Evolutionary conservation across 2,888 invertebrate species (phyloP), one percentile per base, ranked within the genome.

Genomic region (Seira sanloemensis): DNA sequence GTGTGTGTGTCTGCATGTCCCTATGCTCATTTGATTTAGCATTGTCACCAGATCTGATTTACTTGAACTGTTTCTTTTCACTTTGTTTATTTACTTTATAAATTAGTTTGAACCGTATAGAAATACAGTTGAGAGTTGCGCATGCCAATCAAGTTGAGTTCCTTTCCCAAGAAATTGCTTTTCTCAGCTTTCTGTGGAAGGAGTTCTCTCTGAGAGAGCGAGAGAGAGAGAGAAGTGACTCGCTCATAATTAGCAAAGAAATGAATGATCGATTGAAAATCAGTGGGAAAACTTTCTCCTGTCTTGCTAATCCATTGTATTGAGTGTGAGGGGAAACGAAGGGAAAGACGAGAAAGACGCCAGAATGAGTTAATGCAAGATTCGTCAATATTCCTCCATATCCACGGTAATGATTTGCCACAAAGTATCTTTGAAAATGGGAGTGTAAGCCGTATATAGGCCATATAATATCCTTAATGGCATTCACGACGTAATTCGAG

Each of bases 181-280:
- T 50, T 12, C n/a, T n/a, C 2, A 50, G 50, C 16, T 12, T 50
- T n/a, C n/a, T n/a, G n/a, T n/a, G n/a, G 5, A 16, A 50, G 50
- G 16, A 50, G n/a, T 37, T n/a, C n/a, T n/a, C n/a, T n/a, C 4
- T 37, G 12, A 12, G 37, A 50, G 50, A 2, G 16, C n/a, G 50
- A 69, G 25, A 25, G 9, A 62, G 23, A 18, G 65, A 19, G 26
- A 24, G 18, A 18, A 50, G 26, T 23, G 73, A 77, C 54, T 73
- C 73, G 27, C 65, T 73, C 27, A 69, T 74, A 84, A 84, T 84
- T 84, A 84, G 78, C 78, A 84, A 50, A 78, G 74, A 74, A 84
- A 84, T 78, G 79, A 23, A 66, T 79, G 83, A 79, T 84, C 78
- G 75, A 79, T 84, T 79, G 79, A 84, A 84, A 84, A 84, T 84